Conservation (phyloP, 2,888 invertebrate species). For the Eupelmus urozonus region DNA sequence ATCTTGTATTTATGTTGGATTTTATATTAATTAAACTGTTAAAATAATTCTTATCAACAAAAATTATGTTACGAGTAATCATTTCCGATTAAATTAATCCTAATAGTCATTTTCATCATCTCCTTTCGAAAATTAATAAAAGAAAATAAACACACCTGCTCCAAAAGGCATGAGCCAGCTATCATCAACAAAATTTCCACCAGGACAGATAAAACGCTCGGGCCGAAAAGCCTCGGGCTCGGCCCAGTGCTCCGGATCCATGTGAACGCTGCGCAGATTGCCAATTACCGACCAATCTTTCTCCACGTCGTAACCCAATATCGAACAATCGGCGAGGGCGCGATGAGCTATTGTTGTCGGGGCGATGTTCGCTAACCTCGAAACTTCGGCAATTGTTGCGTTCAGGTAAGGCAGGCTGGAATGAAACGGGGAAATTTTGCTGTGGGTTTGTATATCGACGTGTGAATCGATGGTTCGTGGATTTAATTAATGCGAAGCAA, state of each 20-base stretch:
- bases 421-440: slow-evolving; percentile 60
- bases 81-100: no score
- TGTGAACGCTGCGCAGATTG: slow-evolving; percentile 85
- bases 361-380: slow-evolving; percentile 87
- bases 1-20: no score
- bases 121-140: no score
- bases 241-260: slow-evolving; percentile 83
- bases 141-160: slow-evolving; percentile 58
- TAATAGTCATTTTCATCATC: no score
- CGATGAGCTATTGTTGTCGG: slow-evolving; percentile 86
- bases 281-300: slow-evolving; percentile 80
- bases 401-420: slow-evolving; percentile 88
- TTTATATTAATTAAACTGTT: no score
- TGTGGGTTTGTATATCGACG: not conserved
- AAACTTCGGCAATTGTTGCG: slow-evolving; percentile 86
- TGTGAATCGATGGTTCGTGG: not conserved
- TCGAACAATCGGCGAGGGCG: slow-evolving; percentile 83
- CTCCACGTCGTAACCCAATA: slow-evolving; percentile 81
- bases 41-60: no score
- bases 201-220: slow-evolving; percentile 84
- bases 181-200: slow-evolving; percentile 76
- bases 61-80: no score
- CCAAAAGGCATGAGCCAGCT: slow-evolving; percentile 69
- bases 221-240: slow-evolving; percentile 85
- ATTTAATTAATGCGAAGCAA: no score